Percentiles rank a stretch among this genome's conserved stretches.
Conservation (phyloP, 2,797 vertebrate species). For the Naso thynnoides region DNA sequence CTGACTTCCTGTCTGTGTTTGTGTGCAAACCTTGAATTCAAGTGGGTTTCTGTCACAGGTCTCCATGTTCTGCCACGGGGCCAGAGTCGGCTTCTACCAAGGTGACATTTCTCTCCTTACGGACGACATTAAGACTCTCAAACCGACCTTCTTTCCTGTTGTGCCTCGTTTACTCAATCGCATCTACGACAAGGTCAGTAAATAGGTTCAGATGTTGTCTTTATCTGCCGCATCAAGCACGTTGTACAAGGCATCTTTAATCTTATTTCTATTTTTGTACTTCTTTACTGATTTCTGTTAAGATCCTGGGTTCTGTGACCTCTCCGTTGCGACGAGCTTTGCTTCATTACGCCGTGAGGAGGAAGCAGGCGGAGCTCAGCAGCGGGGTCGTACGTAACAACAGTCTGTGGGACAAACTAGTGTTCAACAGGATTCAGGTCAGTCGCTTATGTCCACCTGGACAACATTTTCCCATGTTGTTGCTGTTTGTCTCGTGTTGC, state of each 20-base stretch:
- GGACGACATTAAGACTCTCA: constrained; percentile 89
- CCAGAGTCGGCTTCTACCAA: constrained; percentile 87
- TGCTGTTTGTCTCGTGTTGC: not conserved
- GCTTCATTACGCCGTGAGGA: constrained; percentile 83
- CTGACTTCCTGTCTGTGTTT: not conserved
- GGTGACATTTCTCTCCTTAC: constrained; percentile 87
- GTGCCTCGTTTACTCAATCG: constrained; percentile 87
- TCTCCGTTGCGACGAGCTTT: constrained; percentile 81
- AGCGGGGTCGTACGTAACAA: constrained; percentile 86
- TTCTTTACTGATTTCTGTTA: not conserved
- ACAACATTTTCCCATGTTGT: not conserved
- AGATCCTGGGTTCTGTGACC: constrained; percentile 84
- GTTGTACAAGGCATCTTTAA: not conserved
- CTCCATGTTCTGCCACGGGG: constrained; percentile 86
- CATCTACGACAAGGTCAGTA: constrained; percentile 86
- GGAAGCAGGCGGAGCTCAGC: constrained; percentile 86
- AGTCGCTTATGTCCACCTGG: constrained; percentile 14
- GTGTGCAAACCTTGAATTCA: constrained; percentile 13
- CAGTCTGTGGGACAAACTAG: constrained; percentile 87
- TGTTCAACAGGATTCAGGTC: constrained; percentile 88
- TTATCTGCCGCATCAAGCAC: not conserved
- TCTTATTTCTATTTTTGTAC: not conserved
- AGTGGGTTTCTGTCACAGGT: constrained; percentile 68
- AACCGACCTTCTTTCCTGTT: constrained; percentile 87
- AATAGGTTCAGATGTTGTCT: not conserved